These are phyloP conservation scores for Protaetia brevitarsis DNA, from an alignment of 1,140 invertebrate species.

Conservation along the genomic window DNA sequence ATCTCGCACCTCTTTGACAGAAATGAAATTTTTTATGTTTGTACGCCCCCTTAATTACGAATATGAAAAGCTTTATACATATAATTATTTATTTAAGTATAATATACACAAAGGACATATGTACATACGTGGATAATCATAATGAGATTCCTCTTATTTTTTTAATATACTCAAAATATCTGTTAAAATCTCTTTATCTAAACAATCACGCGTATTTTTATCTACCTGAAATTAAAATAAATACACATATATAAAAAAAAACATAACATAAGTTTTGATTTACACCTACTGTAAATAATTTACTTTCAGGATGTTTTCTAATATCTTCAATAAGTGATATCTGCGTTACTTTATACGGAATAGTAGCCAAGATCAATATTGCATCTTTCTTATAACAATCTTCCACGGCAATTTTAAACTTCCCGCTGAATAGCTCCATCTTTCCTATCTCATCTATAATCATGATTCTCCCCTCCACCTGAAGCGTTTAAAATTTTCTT, in stretches of 20 bases:
- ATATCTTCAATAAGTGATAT: conserved; percentile 21
- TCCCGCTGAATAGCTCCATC: conserved; percentile 64
- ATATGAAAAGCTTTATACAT: too few relatives aligned
- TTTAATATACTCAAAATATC: not conserved
- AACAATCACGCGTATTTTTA: not conserved
- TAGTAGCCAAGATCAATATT: conserved; percentile 54
- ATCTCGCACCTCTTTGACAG: too few relatives aligned
- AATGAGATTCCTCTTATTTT: too few relatives aligned
- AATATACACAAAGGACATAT: too few relatives aligned
- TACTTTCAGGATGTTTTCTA: not conserved
- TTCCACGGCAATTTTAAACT: conserved; percentile 50
- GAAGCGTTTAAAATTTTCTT: too few relatives aligned
- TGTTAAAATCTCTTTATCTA: not conserved
- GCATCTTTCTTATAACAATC: conserved; percentile 43
- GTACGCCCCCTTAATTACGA: too few relatives aligned
- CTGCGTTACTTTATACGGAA: conserved; percentile 48
- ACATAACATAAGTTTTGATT: not conserved
- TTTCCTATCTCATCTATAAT: conserved; percentile 68
- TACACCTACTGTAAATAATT: conserved; percentile 29
- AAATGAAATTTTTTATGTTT: too few relatives aligned
- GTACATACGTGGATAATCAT: too few relatives aligned
- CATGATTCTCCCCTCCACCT: conserved; percentile 45
- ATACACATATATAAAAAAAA: not conserved
- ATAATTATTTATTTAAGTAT: too few relatives aligned
- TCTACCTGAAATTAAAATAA: not conserved